Conservation (phyloP, 2,113 vertebrate species). For the human (Homo sapiens) region DNA sequence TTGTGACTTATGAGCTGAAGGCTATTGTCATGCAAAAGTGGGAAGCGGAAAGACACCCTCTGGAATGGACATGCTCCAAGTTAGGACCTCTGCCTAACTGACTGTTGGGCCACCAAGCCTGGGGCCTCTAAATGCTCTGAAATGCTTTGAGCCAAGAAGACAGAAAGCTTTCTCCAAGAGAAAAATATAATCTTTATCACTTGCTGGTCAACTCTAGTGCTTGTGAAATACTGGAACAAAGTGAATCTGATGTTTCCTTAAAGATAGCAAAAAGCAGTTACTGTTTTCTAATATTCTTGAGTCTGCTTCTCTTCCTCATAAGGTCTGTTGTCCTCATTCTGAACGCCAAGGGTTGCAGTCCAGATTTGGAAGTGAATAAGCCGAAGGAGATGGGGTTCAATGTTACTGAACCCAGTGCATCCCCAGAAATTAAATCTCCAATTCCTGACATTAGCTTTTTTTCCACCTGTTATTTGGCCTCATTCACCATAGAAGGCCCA, state of each 20-base stretch:
- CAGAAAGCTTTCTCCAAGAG: neutral
- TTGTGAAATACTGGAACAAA: slow-evolving; percentile 35
- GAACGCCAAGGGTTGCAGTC: neutral
- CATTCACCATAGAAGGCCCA: neutral
- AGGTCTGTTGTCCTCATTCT: neutral
- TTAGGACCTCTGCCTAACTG: slow-evolving; percentile 16
- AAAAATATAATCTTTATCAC: neutral
- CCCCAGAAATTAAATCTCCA: slow-evolving; percentile 31
- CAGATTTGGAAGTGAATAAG: slow-evolving; percentile 37
- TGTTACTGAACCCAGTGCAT: neutral
- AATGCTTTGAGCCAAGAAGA: slow-evolving; percentile 40
- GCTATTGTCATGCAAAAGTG: neutral
- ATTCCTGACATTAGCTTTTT: neutral
- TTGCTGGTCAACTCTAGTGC: neutral
- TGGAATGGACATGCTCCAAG: slow-evolving; percentile 29
- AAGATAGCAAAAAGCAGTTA: slow-evolving; percentile 4
- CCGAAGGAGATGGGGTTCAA: slow-evolving; percentile 30
- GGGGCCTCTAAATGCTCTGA: slow-evolving; percentile 22
- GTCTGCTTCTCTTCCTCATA: neutral
- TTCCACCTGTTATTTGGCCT: slow-evolving; percentile 23
- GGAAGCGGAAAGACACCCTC: neutral
- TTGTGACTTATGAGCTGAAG: slow-evolving; percentile 41
- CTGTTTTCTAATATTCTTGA: slow-evolving; percentile 44
- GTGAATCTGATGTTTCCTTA: slow-evolving; percentile 32
- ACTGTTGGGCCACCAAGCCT: neutral